Percentiles rank a stretch among this genome's conserved stretches.
Conservation (phyloP, 2,113 vertebrate genomes). For the Nipponia nippon region DNA sequence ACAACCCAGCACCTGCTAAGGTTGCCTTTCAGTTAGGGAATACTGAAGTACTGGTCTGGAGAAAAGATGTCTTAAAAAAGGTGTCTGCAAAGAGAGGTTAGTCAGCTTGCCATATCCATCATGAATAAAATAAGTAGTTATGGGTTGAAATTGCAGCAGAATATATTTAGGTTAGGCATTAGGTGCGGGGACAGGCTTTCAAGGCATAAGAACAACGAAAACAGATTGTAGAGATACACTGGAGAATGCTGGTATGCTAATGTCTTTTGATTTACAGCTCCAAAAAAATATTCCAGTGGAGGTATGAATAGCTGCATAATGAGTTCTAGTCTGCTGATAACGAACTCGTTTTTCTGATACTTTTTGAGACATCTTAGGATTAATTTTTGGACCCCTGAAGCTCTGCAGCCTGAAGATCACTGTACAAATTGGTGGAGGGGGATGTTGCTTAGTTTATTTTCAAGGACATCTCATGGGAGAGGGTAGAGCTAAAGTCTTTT, state of each 20-base stretch:
- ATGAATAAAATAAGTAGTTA: neutral
- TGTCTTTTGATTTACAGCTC: constrained; percentile 1
- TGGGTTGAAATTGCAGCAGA: neutral
- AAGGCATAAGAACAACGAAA: neutral
- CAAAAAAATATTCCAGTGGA: neutral
- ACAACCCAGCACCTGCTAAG: neutral
- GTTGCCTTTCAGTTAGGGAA: neutral
- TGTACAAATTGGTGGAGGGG: neutral
- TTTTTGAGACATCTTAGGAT: neutral
- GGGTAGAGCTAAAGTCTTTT: neutral
- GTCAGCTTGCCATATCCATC: neutral
- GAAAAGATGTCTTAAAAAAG: neutral
- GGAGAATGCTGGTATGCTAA: neutral
- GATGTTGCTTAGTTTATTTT: neutral
- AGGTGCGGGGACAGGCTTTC: neutral
- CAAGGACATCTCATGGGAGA: neutral
- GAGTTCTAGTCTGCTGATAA: neutral
- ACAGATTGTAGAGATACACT: neutral
- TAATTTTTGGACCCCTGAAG: neutral
- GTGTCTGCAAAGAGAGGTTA: neutral
- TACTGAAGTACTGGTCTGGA: neutral
- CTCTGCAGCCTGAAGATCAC: neutral
- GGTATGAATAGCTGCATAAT: neutral
- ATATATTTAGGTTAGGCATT: neutral
- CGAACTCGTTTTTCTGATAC: neutral